A percentile compares a stretch with the other conserved stretches of the same genome.
These are phyloP conservation scores for Entomobrya proxima DNA, from an alignment of 2,888 invertebrate species.

Conservation along the genomic window DNA sequence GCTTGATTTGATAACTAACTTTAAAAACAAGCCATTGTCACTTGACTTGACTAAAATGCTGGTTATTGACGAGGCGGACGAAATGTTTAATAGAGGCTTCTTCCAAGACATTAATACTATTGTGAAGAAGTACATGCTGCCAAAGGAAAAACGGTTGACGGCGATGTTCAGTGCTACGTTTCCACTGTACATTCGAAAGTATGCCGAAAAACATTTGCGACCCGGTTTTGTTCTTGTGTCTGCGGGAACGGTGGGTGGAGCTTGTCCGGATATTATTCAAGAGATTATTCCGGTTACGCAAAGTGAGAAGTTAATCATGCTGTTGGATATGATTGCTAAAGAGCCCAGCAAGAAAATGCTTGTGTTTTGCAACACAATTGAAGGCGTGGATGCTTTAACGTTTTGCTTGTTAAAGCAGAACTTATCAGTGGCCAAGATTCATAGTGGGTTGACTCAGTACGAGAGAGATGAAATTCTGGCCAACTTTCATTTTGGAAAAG, in stretches of 20 bases:
- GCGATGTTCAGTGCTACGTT: constrained; percentile 52
- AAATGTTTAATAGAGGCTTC: constrained; percentile 48
- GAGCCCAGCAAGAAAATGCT: constrained; percentile 1
- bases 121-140: not conserved
- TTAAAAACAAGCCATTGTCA: not conserved
- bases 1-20: constrained; percentile 5
- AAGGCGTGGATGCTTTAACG: not conserved
- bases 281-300: not conserved
- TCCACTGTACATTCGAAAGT: constrained; percentile 12
- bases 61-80: constrained; percentile 56
- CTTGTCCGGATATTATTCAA: constrained; percentile 30
- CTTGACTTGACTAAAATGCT: not conserved
- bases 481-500: constrained; percentile 5
- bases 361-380: constrained; percentile 41
- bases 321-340: not conserved
- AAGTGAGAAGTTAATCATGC: constrained; percentile 16
- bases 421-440: not conserved
- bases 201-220: constrained; percentile 37
- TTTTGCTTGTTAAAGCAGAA: not conserved
- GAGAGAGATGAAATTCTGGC: not conserved
- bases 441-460: not conserved
- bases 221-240: not conserved
- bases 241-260: constrained; percentile 42
- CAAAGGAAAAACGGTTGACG: constrained; percentile 45
- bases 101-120: constrained; percentile 22